Percentiles rank a stretch among this genome's conserved stretches.
phyloP scores from a whole-genome alignment of 2,888 invertebrate species.

The Mesopsocus fuscifrons region DNA sequence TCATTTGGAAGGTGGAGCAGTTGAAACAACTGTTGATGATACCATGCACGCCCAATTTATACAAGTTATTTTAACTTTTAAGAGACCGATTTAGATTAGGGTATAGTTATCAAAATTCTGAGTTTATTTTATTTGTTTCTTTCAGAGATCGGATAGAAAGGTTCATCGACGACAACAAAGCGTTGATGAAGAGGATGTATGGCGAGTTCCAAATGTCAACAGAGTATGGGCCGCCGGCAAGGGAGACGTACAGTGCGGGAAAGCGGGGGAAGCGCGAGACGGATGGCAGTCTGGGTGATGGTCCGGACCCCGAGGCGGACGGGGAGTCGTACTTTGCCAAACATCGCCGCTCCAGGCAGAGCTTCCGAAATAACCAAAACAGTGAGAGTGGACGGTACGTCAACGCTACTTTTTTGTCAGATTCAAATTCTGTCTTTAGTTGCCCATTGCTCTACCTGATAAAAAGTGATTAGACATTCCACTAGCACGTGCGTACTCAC shows the following conservation, averaged over 20 bases:
- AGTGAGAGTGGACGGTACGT: slow-evolving; percentile 33
- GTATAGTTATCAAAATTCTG: slow-evolving; percentile 10
- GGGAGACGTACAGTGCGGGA: slow-evolving; percentile 18
- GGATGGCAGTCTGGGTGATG: slow-evolving; percentile 18
- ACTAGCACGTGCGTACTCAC: no score
- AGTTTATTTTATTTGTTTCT: slow-evolving; percentile 18
- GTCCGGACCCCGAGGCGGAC: slow-evolving; percentile 17
- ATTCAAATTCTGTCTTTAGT: no score
- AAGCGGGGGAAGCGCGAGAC: neutral
- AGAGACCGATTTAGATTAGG: no score
- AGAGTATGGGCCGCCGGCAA: slow-evolving; percentile 32
- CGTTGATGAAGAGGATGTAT: slow-evolving; percentile 82
- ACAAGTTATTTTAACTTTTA: no score
- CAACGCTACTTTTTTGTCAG: no score
- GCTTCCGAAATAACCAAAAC: slow-evolving; percentile 28
- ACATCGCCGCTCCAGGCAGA: slow-evolving; percentile 34
- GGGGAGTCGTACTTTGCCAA: slow-evolving; percentile 33
- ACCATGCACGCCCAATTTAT: no score
- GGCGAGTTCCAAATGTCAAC: slow-evolving; percentile 61
- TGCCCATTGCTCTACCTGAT: no score
- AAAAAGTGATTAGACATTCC: no score
- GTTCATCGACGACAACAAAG: slow-evolving; percentile 89
- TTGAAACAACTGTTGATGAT: no score
- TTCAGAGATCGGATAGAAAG: slow-evolving; percentile 73
- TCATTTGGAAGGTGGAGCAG: no score